Evolutionary conservation across 2,113 vertebrate species (phyloP), one percentile per base, ranked within the genome.

Genomic region (Eupsittula cactorum): DNA sequence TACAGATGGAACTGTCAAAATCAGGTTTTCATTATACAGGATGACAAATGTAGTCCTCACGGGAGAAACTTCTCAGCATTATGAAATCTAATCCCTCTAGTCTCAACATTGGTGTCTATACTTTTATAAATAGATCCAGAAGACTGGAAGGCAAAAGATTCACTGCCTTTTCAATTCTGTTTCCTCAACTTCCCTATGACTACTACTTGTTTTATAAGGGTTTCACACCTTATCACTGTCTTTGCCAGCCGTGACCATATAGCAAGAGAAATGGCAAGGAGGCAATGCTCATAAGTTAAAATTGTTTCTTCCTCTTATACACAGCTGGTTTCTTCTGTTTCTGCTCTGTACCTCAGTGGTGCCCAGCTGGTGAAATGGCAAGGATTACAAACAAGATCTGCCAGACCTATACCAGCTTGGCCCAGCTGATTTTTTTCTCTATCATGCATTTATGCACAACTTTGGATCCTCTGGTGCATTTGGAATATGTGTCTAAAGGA

Each of bases 71-170:
- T 86, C 55, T 81, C 76, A 77, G 46, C 31, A 47, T 82, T 84
- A 95, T 71, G 75, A 97, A 95, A 92, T 86, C 76, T 91, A 88
- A 88, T 94, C 68, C 95, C 75, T 82, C 74, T 86, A 75, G 86
- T 92, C 83, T 93, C 74, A 69, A 55, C 83, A 47, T 13, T 75
- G 20, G 29, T 94, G 70, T 68, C 53, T 76, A 46, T 47, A 64
- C 59, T 70, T 77, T 55, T 65, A 82, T 63, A 75, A 57, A 86
- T 20, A 35, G 31, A 62, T 24, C 80, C 62, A 69, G 21, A 73
- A 79, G 62, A 47, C 27, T 55, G 10, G 29, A 92, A 79, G n/a
- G 29, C 19, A 52, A 78, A 87, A 75, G 21, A 37, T 69, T 90
- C 33, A 68, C 46, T 77, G 29, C 18, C 23, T 33, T 1, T 59